These are phyloP conservation scores for Clupea harengus DNA, from an alignment of 2,113 vertebrate species.

Conservation along the genomic window DNA sequence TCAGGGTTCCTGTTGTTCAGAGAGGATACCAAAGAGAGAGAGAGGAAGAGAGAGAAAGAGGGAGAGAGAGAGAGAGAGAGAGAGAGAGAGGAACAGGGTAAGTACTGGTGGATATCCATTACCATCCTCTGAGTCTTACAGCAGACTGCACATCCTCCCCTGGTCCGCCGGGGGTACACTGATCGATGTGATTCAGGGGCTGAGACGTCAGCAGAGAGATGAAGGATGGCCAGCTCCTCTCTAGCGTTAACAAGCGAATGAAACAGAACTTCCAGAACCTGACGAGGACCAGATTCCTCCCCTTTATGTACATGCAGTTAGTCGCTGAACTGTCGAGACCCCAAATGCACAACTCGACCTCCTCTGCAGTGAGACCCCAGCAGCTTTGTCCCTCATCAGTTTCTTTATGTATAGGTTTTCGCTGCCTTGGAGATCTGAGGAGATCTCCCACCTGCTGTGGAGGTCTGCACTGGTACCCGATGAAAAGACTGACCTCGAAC, in stretches of 20 bases:
- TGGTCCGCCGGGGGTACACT: neutral
- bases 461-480: neutral
- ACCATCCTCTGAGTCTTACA: neutral
- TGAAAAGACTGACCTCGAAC: neutral
- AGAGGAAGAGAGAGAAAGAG: neutral
- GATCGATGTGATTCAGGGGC: neutral
- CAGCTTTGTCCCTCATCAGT: neutral
- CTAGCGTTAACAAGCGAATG: neutral
- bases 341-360: neutral
- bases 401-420: neutral
- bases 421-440: neutral
- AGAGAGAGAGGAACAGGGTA: neutral
- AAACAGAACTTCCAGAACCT: neutral
- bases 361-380: neutral
- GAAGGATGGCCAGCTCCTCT: neutral
- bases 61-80: no score
- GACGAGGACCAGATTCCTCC: neutral
- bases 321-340: neutral
- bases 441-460: neutral
- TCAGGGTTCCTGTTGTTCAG: neutral
- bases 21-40: neutral
- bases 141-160: neutral
- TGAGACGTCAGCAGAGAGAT: neutral
- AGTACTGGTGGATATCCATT: neutral
- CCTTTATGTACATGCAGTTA: neutral